phyloP scores from a whole-genome alignment of 2,888 invertebrate genomes.

The Epirrita christyi region DNA sequence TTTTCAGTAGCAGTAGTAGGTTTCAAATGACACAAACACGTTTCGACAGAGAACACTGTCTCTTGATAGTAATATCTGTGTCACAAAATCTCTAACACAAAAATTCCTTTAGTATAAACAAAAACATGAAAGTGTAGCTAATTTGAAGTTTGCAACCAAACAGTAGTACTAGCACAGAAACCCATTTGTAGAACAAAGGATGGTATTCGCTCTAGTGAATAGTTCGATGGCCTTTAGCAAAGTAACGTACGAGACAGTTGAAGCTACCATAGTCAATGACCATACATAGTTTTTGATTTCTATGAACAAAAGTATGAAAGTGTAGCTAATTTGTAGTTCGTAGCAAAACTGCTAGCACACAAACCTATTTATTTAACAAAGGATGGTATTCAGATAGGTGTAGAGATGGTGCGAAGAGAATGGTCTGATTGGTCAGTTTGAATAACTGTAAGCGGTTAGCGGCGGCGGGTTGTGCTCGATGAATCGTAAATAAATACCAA shows the following conservation, averaged over 20 bases:
- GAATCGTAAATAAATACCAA: conserved; percentile 34
- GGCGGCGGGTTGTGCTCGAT: conserved; percentile 28
- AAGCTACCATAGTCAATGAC: not conserved
- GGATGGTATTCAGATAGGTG: conserved; percentile 39
- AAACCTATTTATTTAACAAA: conserved; percentile 55
- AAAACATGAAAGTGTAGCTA: conserved; percentile 31
- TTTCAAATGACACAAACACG: conserved; percentile 12
- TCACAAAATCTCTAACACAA: conserved; percentile 21
- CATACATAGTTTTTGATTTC: too few relatives aligned
- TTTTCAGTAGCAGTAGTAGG: not conserved
- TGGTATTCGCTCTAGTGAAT: not conserved
- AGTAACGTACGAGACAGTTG: conserved; percentile 13
- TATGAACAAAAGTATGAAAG: conserved; percentile 26
- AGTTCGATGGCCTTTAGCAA: too few relatives aligned
- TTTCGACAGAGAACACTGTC: conserved; percentile 15
- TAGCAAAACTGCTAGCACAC: conserved; percentile 34
- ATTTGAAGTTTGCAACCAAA: conserved; percentile 21
- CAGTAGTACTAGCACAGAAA: conserved; percentile 35
- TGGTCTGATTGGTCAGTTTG: conserved; percentile 39
- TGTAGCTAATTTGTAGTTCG: conserved; percentile 32
- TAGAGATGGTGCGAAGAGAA: conserved; percentile 40
- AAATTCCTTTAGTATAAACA: conserved; percentile 11
- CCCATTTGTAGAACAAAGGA: conserved; percentile 49
- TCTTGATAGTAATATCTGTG: conserved; percentile 10
- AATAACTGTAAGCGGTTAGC: conserved; percentile 41